Evolutionary conservation across 2,113 vertebrate genomes (phyloP).

Genomic region (Ctenodactylus gundi): DNA sequence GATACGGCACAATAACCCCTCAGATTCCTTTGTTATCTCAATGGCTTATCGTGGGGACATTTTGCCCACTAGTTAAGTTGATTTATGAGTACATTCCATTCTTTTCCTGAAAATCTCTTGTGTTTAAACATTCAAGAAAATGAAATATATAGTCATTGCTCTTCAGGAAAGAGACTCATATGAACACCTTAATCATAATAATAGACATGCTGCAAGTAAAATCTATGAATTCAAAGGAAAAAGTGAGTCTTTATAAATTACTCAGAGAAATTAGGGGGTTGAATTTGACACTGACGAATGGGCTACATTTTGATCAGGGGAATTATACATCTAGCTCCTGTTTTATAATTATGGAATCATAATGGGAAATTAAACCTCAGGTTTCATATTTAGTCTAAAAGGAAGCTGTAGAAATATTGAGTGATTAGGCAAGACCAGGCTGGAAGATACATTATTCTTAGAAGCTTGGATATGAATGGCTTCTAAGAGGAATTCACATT

Average conservation of each 20-base stretch:
- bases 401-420: not conserved
- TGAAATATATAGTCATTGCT: not conserved
- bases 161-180: not conserved
- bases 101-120: not conserved
- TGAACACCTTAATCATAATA: not conserved
- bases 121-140: not conserved
- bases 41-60: not conserved
- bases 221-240: not conserved
- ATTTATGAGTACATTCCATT: not conserved
- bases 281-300: not conserved
- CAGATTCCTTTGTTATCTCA: not conserved
- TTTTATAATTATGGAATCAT: not conserved
- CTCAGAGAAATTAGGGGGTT: not conserved
- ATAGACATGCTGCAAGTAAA: not conserved
- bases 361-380: not conserved
- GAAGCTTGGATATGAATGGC: not conserved
- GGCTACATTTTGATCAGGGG: not conserved
- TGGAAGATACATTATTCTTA: not conserved
- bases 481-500: constrained; percentile 16
- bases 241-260: not conserved
- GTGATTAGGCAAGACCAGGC: not conserved
- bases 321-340: not conserved
- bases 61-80: not conserved
- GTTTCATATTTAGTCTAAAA: not conserved
- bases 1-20: not conserved